These are phyloP conservation scores for Toxotes lorentzi DNA, from an alignment of 2,797 vertebrate genomes.

Conservation along the genomic window DNA sequence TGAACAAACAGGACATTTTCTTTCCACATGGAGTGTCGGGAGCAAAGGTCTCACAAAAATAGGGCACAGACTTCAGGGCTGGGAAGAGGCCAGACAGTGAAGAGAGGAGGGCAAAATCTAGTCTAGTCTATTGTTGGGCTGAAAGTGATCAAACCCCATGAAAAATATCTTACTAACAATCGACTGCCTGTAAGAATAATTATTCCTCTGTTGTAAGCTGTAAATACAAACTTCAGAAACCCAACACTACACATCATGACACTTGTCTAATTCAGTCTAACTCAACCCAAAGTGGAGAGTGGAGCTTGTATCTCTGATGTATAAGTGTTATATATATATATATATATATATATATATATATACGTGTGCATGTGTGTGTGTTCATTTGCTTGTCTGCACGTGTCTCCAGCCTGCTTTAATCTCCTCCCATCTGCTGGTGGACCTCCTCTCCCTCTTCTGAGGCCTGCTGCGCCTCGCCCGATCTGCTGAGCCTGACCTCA, in stretches of 20 bases:
- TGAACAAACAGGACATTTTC: slow-evolving; percentile 59
- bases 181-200: not conserved
- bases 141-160: slow-evolving; percentile 11
- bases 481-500: slow-evolving; percentile 79
- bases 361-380: slow-evolving; percentile 5
- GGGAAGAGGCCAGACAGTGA: slow-evolving; percentile 43
- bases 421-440: slow-evolving; percentile 84
- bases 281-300: slow-evolving; percentile 42
- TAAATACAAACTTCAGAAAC: slow-evolving; percentile 33
- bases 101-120: slow-evolving; percentile 29
- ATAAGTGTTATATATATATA: slow-evolving; percentile 24
- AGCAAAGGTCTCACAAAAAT: slow-evolving; percentile 69
- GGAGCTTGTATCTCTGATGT: slow-evolving; percentile 25
- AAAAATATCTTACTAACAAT: slow-evolving; percentile 3
- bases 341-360: slow-evolving; percentile 9
- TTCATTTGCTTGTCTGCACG: slow-evolving; percentile 45
- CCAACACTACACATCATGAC: slow-evolving; percentile 30
- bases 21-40: slow-evolving; percentile 52
- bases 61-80: slow-evolving; percentile 64
- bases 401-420: slow-evolving; percentile 73
- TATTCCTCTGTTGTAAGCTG: not conserved
- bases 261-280: slow-evolving; percentile 53
- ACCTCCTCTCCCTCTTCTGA: slow-evolving; percentile 77
- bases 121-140: slow-evolving; percentile 31
- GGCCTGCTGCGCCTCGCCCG: slow-evolving; percentile 70